These are phyloP conservation scores for Carapus acus DNA, from an alignment of 2,797 vertebrate genomes.

Conservation along the genomic window DNA sequence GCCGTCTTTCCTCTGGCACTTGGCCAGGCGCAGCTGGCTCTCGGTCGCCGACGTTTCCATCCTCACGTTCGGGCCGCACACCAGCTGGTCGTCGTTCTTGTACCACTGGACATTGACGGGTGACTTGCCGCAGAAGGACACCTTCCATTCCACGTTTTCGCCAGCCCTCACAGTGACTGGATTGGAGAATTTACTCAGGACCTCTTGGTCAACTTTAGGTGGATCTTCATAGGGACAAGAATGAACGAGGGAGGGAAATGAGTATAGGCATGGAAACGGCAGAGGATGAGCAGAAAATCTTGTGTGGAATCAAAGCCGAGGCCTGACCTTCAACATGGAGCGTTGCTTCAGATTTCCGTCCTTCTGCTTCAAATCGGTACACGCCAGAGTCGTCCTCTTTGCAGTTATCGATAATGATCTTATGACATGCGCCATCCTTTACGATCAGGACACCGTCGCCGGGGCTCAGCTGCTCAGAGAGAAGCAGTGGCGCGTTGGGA, in stretches of 20 bases:
- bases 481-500: background rate
- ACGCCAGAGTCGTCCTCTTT: conserved; percentile 71
- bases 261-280: too few species aligned
- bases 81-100: conserved; percentile 76
- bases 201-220: conserved; percentile 72
- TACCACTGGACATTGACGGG: conserved; percentile 77
- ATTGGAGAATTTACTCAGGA: conserved; percentile 71
- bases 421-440: conserved; percentile 77
- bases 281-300: too few species aligned
- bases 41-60: conserved; percentile 68
- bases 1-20: conserved; percentile 74
- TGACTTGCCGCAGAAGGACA: conserved; percentile 75
- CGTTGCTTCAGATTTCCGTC: conserved; percentile 78
- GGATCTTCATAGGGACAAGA: conserved; percentile 68
- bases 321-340: conserved; percentile 76
- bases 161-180: conserved; percentile 77
- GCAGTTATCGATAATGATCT: conserved; percentile 70
- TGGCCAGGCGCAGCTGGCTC: conserved; percentile 73
- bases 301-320: too few species aligned
- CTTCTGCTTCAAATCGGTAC: conserved; percentile 82
- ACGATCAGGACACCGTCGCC: conserved; percentile 69
- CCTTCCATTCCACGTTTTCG: conserved; percentile 74
- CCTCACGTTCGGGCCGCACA: conserved; percentile 59
- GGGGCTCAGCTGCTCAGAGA: conserved; percentile 66
- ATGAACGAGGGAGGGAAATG: too few species aligned